Evolutionary conservation across 2,888 invertebrate genomes (phyloP), one percentile per base, ranked within the genome.

Genomic region (Rhagophthalmus giganteus): DNA sequence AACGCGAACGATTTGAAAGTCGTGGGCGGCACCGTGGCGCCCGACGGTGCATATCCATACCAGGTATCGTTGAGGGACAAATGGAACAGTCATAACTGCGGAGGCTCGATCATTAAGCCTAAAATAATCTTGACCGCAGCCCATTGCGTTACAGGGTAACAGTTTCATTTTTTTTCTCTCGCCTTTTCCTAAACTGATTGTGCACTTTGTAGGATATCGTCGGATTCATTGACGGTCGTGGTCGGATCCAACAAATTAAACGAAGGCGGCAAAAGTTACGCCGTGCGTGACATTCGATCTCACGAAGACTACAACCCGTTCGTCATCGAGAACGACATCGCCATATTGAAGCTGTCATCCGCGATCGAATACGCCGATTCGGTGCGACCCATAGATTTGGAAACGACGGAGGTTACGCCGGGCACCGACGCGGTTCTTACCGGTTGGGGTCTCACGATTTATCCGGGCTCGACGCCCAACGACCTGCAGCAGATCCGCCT

Each of bases 11-110:
- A 28, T 13, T 16, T 27, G 16, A 15, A 79, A 0, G 78, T 80
- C 12, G 78, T 80, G 1, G 82, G 82, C 0, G 82, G 82, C 0
- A 71, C 71, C 0, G 76, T 78, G 42, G 82, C 82, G 0, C 64
- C 72, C 0, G 75, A 75, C 30, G 81, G 80, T 0, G 77, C 78
- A 1, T 75, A 74, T 2, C 80, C 81, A 0, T 81, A 81, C 63
- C 72, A 72, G 59, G 80, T 80, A 0, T 81, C 81, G 0, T 60
- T 82, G 1, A 65, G 82, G 2, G 59, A 74, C 25, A 72, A 72
- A 59, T 78, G 76, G 0, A 71, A 76, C 2, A 75, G 77, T 61
- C 83, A 83, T 60, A 81, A 81, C 64, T 83, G 83, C 56, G 83
- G 83, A 0, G 83, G 81, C 0, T 81, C 82, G 0, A 70, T 83